A percentile compares a stretch with the other conserved stretches of the same genome.
Conservation (phyloP, 2,797 vertebrate species). For the Chaenodraco wilsoni region DNA sequence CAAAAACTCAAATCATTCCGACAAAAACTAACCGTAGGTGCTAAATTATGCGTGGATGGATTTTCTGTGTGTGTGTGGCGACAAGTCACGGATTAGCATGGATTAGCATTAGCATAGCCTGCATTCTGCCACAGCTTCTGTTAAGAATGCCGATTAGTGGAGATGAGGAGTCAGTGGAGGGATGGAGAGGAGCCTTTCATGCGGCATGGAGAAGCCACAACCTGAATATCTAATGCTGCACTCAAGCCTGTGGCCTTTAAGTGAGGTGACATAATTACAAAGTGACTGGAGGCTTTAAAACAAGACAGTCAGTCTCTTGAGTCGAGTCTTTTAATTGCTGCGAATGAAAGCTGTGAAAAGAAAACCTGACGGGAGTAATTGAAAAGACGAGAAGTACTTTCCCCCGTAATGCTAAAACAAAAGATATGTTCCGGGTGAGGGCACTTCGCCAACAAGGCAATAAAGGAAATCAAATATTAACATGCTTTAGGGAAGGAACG, state of each 20-base stretch:
- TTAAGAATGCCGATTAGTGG: constrained; percentile 65
- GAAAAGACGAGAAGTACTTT: neutral
- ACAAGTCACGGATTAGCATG: constrained; percentile 58
- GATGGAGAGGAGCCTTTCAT: constrained; percentile 32
- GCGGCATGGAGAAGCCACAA: neutral
- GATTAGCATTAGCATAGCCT: constrained; percentile 65
- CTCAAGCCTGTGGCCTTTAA: neutral
- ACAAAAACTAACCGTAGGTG: neutral
- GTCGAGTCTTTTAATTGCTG: constrained; percentile 5
- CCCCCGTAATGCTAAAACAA: neutral
- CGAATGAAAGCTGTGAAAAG: neutral
- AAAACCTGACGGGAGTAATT: neutral
- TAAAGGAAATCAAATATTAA: neutral
- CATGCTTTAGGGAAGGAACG: neutral
- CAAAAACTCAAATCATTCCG: neutral
- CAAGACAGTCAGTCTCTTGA: neutral
- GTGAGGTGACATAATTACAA: constrained; percentile 6
- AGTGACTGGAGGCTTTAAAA: neutral
- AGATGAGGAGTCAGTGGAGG: constrained; percentile 47
- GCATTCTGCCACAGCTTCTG: constrained; percentile 54
- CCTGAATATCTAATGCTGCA: constrained; percentile 16
- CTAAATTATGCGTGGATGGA: neutral
- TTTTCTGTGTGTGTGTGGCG: constrained; percentile 2
- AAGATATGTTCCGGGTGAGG: constrained; percentile 12
- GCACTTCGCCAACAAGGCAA: neutral